Evolutionary conservation across 2,888 invertebrate genomes (phyloP), one percentile per base, ranked within the genome.

Genomic region (Listrodromus nycthemerus): DNA sequence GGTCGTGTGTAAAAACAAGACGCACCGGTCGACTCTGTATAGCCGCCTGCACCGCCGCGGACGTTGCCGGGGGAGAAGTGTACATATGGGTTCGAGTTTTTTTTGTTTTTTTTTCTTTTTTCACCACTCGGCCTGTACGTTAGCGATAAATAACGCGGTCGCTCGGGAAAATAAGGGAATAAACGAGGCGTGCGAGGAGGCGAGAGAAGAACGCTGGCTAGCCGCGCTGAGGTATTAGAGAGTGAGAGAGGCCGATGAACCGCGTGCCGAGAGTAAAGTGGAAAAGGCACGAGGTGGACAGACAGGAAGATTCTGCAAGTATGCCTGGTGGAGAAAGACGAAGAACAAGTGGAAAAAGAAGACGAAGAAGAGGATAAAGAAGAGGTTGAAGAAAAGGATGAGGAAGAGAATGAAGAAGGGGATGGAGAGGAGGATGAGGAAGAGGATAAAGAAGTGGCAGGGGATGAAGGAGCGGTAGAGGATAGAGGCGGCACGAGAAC

Each of bases 141-240:
- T 85, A 88, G 91, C 87, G 89, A 91, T 91, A 91, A 91, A 91
- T 91, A 91, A 91, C 88, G 87, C 87, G 86, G 86, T 86, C 83
- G 85, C 85, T 83, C 84, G 83, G 80, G 84, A 83, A 48, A 77
- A 81, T 79, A 81, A 80, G 85, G 80, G 85, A 84, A 83, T 65
- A 76, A 82, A 69, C 73, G 77, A 82, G 82, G 55, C 63, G 81
- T 58, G 45, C 48, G 78, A 45, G 61, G 16, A 52, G 50, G 63
- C 41, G 55, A 48, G 71, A 82, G 58, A 66, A 65, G 63, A 69
- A 55, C 33, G 50, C 50, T 16, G n/a, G 16, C 19, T 24, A 7
- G 27, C 45, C 52, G n/a, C 50, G 21, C 41, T 61, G 66, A 50
- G 66, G 70, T 52, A 66, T 65, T 33, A 61, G 75, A 61, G 65